A percentile compares a stretch with the other conserved stretches of the same genome.
Conservation (phyloP, 2,113 vertebrate genomes). For the Actinemys pallida region DNA sequence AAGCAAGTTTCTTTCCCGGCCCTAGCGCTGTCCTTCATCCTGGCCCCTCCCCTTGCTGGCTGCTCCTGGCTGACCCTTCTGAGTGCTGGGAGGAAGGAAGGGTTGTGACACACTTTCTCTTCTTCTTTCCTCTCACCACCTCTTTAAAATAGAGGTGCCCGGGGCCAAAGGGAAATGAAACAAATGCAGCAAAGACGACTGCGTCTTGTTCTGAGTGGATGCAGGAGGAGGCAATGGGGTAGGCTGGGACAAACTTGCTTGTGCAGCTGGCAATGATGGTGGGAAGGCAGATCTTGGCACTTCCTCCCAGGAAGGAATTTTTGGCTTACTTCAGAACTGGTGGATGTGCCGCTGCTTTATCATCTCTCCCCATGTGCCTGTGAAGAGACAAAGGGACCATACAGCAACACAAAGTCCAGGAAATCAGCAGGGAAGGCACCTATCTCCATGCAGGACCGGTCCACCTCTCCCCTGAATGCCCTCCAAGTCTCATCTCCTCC, state of each 20-base stretch:
- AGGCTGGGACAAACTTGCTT: background rate
- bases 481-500: background rate
- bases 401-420: constrained; percentile 62
- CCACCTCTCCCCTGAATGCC: background rate
- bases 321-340: background rate
- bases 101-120: background rate
- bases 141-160: background rate
- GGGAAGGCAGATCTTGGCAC: background rate
- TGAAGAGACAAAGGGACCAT: constrained; percentile 66
- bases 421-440: background rate
- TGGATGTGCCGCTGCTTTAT: constrained; percentile 8
- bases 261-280: background rate
- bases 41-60: background rate
- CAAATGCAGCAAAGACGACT: background rate
- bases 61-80: background rate
- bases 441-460: constrained; percentile 6
- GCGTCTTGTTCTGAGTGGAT: background rate
- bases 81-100: constrained; percentile 8
- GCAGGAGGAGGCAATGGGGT: background rate
- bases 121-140: background rate
- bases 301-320: background rate
- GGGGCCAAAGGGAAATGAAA: constrained; percentile 17
- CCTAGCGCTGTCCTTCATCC: background rate
- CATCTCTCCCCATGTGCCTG: background rate
- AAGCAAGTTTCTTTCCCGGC: background rate